Base-by-base conservation (phyloP, 2,113 vertebrate species). In the Megalops atlanticus region DNA sequence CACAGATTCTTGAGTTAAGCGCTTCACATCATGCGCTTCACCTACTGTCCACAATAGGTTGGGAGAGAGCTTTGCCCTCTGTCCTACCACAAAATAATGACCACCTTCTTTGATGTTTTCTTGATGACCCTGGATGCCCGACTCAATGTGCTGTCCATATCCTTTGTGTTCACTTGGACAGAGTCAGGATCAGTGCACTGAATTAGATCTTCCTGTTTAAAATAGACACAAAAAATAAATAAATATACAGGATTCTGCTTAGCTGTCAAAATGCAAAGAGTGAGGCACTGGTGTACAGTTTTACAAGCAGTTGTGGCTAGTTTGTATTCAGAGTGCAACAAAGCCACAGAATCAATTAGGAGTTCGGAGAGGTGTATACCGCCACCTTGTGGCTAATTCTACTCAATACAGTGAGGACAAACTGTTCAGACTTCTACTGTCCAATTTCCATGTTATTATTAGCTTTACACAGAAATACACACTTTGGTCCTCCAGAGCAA, bases 61-160 rank as follows among this genome's bases (percentile, higher is more conserved):
- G n/a, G 27, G 3, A 16, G 0, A 1, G 27, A n/a, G 8, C 27
- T 69, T n/a, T 69, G 64, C 64, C 27, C 1, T 33, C 6, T 71
- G 8, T 71, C 69, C 69, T 27, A 27, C 15, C 14, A 58, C 7
- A 2, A 38, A 39, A 21, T n/a, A 58, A 15, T 7, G 73, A 10
- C 90, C 90, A 98, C 98, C 95, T 97, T 99, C 91, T 98, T 99
- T 33, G 97, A 99, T 3, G 98, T 99, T 90, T 99, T 99, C 91
- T 97, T 99, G 91, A 99, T 97, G 89, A 96, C 98, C 80, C 98
- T 95, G 84, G 97, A 99, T 83, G 97, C 97, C 92, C 96, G 95
- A 91, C 98, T 99, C 88, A 99, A 90, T n/a, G 98, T 99, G 89
- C 98, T 99, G 88, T 98, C 98, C 97, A 99, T 96, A 86, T 99